Evolutionary conservation across 1,140 invertebrate genomes (phyloP).

Genomic region (Venustaconcha ellipsiformis): DNA sequence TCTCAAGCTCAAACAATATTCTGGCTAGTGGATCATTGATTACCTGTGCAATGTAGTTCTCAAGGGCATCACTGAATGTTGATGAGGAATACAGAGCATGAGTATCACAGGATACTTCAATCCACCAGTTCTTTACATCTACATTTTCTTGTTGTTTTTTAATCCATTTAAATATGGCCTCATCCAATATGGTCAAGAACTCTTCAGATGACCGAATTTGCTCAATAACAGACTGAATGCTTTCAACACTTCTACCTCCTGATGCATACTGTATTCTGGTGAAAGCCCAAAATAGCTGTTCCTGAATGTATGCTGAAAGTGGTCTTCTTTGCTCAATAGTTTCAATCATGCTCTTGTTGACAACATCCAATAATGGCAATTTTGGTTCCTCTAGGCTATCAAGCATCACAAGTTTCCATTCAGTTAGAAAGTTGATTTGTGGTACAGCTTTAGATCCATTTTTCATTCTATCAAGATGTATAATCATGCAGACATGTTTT

Average conservation of each 20-base stretch:
- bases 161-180: constrained; percentile 12
- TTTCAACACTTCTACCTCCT: constrained; percentile 22
- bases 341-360: constrained; percentile 11
- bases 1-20: constrained; percentile 16
- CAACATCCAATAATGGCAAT: constrained; percentile 13
- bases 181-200: constrained; percentile 25
- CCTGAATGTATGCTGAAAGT: constrained; percentile 13
- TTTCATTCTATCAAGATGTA: constrained; percentile 34
- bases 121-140: background rate
- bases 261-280: constrained; percentile 40
- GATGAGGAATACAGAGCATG: constrained; percentile 10
- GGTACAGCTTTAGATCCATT: background rate
- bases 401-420: constrained; percentile 39
- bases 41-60: background rate
- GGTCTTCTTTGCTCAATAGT: constrained; percentile 28
- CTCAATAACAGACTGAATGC: constrained; percentile 25
- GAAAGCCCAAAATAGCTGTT: constrained; percentile 47
- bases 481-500: constrained; percentile 39
- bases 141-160: background rate
- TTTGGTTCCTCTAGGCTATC: constrained; percentile 34
- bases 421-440: constrained; percentile 43
- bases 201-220: constrained; percentile 13
- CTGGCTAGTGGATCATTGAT: constrained; percentile 17
- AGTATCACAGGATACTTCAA: constrained; percentile 11
- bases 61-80: constrained; percentile 18